Conservation (phyloP, 2,113 vertebrate species). For the Saguinus imperator region DNA sequence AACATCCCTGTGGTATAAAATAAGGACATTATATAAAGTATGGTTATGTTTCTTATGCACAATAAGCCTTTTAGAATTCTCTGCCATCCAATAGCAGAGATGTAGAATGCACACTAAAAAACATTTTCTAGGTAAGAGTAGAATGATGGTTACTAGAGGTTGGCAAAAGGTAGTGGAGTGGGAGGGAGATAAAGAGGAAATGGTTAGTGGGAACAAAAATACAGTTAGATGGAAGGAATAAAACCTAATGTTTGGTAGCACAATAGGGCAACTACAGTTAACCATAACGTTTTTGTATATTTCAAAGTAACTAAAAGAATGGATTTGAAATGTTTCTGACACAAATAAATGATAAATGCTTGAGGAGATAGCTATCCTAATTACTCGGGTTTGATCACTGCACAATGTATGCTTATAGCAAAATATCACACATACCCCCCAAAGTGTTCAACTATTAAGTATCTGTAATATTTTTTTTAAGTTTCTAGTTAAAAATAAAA, state of each 20-base stretch:
- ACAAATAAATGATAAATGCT: not conserved
- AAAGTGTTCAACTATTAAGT: not conserved
- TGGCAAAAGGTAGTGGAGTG: not conserved
- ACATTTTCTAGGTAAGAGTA: not conserved
- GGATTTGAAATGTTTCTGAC: not conserved
- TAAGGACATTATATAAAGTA: constrained; percentile 65
- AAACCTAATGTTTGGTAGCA: not conserved
- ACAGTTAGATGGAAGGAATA: not conserved
- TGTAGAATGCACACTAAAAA: constrained; percentile 29
- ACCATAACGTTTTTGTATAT: not conserved
- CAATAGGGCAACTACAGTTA: not conserved
- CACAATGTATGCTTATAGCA: not conserved
- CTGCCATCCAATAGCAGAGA: constrained; percentile 51
- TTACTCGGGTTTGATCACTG: not conserved
- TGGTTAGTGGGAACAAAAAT: not conserved
- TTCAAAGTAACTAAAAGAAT: not conserved
- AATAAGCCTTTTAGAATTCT: constrained; percentile 73
- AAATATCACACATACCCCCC: not conserved
- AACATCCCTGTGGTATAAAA: constrained; percentile 57
- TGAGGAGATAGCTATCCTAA: not conserved
- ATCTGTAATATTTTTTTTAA: not conserved
- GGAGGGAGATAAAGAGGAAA: not conserved
- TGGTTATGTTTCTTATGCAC: constrained; percentile 64
- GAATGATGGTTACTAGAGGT: not conserved
- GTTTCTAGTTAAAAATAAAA: not conserved